Percentiles rank a stretch among this genome's conserved stretches.
Conservation (phyloP, 2,797 vertebrate genomes). For the Petrocephalus sullivani region DNA sequence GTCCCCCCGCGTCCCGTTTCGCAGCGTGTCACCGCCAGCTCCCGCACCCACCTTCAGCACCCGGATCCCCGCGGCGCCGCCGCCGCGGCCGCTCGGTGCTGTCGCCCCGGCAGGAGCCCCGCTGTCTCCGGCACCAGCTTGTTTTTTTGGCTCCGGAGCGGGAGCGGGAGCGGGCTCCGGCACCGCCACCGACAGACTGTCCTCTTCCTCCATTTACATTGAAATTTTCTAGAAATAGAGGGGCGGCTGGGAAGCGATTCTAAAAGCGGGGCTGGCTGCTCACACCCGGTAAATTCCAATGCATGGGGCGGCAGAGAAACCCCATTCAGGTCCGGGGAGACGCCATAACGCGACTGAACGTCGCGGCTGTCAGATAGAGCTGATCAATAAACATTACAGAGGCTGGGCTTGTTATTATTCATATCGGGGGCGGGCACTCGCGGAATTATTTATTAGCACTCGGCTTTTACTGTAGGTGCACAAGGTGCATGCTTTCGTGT, state of each 20-base stretch:
- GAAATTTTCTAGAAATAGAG: slow-evolving; percentile 25
- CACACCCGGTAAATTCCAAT: slow-evolving; percentile 53
- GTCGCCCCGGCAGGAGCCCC: slow-evolving; percentile 59
- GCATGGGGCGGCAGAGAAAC: slow-evolving; percentile 46
- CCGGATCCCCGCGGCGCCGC: slow-evolving; percentile 62
- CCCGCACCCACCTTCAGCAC: slow-evolving; percentile 61
- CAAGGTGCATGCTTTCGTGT: background rate
- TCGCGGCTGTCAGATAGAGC: slow-evolving; percentile 53
- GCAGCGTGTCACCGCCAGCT: background rate
- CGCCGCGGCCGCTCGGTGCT: slow-evolving; percentile 51
- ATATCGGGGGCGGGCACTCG: slow-evolving; percentile 31
- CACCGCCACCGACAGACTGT: slow-evolving; percentile 40
- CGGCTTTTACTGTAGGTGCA: background rate
- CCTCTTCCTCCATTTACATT: slow-evolving; percentile 71
- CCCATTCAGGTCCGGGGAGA: slow-evolving; percentile 53
- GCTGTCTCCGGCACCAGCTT: slow-evolving; percentile 55
- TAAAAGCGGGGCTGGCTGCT: slow-evolving; percentile 39
- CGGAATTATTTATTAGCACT: slow-evolving; percentile 35
- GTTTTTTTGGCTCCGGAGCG: slow-evolving; percentile 47
- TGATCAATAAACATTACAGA: slow-evolving; percentile 62
- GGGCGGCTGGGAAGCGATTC: slow-evolving; percentile 23
- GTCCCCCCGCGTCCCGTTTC: slow-evolving; percentile 4
- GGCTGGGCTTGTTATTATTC: slow-evolving; percentile 54
- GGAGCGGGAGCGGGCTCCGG: slow-evolving; percentile 43
- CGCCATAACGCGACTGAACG: slow-evolving; percentile 62